Percentiles rank a stretch among this genome's conserved stretches.
Evolutionary conservation across 2,888 invertebrate species (phyloP).

Genomic region (Dicyrtomina minuta): DNA sequence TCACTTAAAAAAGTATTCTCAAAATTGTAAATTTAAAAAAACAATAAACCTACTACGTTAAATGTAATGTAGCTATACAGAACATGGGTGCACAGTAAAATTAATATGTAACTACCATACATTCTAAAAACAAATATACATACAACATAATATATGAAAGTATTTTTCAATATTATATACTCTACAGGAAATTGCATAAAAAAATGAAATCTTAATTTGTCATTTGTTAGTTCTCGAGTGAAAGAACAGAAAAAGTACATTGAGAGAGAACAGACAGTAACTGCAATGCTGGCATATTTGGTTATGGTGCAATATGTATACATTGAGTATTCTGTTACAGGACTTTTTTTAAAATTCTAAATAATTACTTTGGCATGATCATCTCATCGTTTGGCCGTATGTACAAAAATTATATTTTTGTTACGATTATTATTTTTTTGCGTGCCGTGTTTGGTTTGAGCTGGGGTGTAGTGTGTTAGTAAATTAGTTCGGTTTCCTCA

Average conservation of each 20-base stretch:
- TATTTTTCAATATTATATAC: not conserved
- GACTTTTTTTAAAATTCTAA: no score
- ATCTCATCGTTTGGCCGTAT: not conserved
- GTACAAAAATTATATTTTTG: not conserved
- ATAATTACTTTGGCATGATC: constrained; percentile 6
- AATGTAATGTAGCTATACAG: not conserved
- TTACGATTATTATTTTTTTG: constrained; percentile 13
- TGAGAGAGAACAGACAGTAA: no score
- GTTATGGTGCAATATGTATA: no score
- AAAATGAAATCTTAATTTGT: not conserved
- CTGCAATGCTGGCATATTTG: no score
- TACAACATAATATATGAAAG: no score
- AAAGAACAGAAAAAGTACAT: no score
- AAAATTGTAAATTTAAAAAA: no score
- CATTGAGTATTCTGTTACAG: no score
- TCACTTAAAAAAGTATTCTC: no score
- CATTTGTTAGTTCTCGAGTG: not conserved
- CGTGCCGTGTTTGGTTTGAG: not conserved
- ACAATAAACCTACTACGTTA: not conserved
- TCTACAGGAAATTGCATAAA: constrained; percentile 7
- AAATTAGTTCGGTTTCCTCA: constrained; percentile 10
- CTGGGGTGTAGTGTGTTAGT: not conserved
- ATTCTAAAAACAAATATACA: no score
- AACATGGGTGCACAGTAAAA: no score
- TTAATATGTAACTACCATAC: no score